These are phyloP conservation scores for Thunnus maccoyii DNA, from an alignment of 2,113 vertebrate species.

Conservation along the genomic window DNA sequence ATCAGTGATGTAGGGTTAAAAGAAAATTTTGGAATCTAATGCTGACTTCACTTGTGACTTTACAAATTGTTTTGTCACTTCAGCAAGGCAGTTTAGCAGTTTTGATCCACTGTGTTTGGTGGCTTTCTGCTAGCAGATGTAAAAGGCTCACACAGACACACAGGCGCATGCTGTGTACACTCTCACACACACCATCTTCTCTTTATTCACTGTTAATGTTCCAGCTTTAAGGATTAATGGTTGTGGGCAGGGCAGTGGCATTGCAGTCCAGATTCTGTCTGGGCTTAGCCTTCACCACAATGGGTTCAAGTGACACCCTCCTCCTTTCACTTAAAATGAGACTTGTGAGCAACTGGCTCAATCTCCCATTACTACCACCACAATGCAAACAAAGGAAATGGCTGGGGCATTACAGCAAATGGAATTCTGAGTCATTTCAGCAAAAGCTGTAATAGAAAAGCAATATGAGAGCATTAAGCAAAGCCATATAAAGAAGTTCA, in stretches of 20 bases:
- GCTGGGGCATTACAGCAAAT: conserved; percentile 66
- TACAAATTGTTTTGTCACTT: background rate
- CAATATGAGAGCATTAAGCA: conserved; percentile 63
- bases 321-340: conserved; percentile 60
- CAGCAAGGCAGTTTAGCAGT: conserved; percentile 4
- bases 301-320: conserved; percentile 36
- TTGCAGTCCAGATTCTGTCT: conserved; percentile 49
- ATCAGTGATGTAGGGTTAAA: background rate
- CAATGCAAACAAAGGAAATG: conserved; percentile 74
- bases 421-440: conserved; percentile 66
- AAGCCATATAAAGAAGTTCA: conserved; percentile 65
- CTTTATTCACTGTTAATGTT: conserved; percentile 42
- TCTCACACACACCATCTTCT: conserved; percentile 14
- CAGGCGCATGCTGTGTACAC: background rate
- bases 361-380: conserved; percentile 60
- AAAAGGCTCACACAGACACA: background rate
- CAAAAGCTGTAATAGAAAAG: conserved; percentile 68
- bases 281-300: conserved; percentile 31
- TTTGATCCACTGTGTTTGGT: conserved; percentile 15
- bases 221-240: conserved; percentile 59
- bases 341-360: conserved; percentile 65
- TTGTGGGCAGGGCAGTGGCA: conserved; percentile 35
- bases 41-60: background rate
- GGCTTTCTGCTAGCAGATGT: conserved; percentile 8
- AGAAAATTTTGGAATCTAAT: conserved; percentile 1